A percentile compares a stretch with the other conserved stretches of the same genome.
These are phyloP conservation scores for Coenobita brevimanus DNA, from an alignment of 1,140 invertebrate species.

Conservation along the genomic window DNA sequence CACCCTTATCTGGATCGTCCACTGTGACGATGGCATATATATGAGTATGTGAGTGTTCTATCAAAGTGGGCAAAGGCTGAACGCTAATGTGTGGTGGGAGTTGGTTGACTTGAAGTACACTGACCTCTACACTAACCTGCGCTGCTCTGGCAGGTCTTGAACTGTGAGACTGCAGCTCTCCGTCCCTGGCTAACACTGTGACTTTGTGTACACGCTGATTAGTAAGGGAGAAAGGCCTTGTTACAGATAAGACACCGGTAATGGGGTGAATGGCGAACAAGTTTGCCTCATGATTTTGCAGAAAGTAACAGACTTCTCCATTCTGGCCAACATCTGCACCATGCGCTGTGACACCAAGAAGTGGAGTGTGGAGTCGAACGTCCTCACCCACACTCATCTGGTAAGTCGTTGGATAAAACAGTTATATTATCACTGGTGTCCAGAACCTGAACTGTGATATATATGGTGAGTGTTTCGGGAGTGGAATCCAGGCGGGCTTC, in stretches of 20 bases:
- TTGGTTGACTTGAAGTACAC: constrained; percentile 64
- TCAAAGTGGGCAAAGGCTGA: constrained; percentile 84
- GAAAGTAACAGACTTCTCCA: constrained; percentile 96
- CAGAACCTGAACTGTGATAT: constrained; percentile 84
- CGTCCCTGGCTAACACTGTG: constrained; percentile 51
- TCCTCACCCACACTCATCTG: constrained; percentile 91
- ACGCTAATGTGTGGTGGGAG: constrained; percentile 66
- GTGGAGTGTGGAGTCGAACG: constrained; percentile 82
- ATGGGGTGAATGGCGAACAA: constrained; percentile 92
- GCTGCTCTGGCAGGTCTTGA: constrained; percentile 25
- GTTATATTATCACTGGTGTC: constrained; percentile 94
- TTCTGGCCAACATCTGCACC: constrained; percentile 95
- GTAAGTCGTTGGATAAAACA: constrained; percentile 92
- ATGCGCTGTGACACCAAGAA: constrained; percentile 81
- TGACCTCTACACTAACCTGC: constrained; percentile 47
- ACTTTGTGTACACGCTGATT: constrained; percentile 74
- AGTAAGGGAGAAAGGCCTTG: constrained; percentile 84
- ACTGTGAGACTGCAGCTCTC: constrained; percentile 36
- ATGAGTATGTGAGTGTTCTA: constrained; percentile 88
- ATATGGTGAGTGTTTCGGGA: constrained; percentile 77
- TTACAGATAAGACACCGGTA: constrained; percentile 90
- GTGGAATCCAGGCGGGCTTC: constrained; percentile 77
- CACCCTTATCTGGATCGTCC: constrained; percentile 86
- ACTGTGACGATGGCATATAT: constrained; percentile 93
- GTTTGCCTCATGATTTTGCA: constrained; percentile 84